Evolutionary conservation across 2,888 invertebrate species (phyloP), one percentile per base, ranked within the genome.

Genomic region (Orthosia gracilis): DNA sequence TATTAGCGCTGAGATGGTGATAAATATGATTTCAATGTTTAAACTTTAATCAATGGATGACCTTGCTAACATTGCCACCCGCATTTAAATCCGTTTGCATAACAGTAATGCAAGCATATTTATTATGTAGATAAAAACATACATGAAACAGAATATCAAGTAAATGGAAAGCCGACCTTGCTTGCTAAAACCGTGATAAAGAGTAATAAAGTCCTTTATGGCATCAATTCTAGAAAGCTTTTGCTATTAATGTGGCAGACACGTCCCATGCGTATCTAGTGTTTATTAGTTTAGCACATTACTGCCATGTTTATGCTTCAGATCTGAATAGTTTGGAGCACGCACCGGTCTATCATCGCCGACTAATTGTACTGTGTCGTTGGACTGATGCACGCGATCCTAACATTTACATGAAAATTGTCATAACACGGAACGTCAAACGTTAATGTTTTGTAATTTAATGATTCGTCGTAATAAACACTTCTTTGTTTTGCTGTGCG

Each of bases 331-430:
- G 88, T 87, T 85, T 82, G 78, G 61, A 83, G 74, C 92, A 92
- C 92, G 90, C 90, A 89, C 81, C 71, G 79, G 89, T 86, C 86
- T 90, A 89, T 90, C 89, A 87, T 87, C 88, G 87, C 80, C 59
- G 79, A 69, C 81, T 89, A 89, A 90, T 90, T 86, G 83, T 82
- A 77, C 69, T 69, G 74, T 83, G 80, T 86, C 81, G 83, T 84
- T 85, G 87, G 69, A 85, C 84, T 66, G 68, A 64, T 47, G 74
- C 91, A 91, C 91, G 90, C 92, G 85, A 92, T 89, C 78, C 79
- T 75, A 85, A 83, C 89, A 90, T 92, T 91, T 88, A 91, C 85
- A 87, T 90, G 87, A 86, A 89, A 89, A 87, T 82, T 72, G 80
- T 86, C 89, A 89, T 89, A 86, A 88, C 83, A 87, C 84, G 85